Evolutionary conservation across 2,113 vertebrate genomes (phyloP).

Genomic region (Mirounga angustirostris): DNA sequence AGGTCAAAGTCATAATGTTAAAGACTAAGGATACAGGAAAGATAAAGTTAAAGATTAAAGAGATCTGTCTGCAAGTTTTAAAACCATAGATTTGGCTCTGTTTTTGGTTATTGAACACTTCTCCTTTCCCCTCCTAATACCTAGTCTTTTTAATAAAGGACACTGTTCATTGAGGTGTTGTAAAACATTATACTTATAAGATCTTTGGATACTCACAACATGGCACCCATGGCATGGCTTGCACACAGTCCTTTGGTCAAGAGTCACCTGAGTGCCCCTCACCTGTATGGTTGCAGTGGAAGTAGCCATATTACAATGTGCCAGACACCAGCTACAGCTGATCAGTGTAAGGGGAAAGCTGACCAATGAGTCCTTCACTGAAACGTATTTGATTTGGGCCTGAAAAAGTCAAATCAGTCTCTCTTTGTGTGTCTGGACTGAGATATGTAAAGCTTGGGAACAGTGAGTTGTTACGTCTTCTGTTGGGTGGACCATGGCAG

Average conservation of each 20-base stretch:
- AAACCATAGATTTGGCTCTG: not conserved
- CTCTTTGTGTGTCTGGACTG: not conserved
- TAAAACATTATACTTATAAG: too few relatives aligned
- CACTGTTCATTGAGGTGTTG: not conserved
- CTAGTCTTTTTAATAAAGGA: not conserved
- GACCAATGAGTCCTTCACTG: not conserved
- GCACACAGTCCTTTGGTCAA: not conserved
- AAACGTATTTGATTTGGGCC: not conserved
- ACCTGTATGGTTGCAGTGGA: accelerated
- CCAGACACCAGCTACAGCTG: accelerated
- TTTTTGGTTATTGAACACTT: not conserved
- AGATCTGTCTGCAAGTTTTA: not conserved
- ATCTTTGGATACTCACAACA: not conserved
- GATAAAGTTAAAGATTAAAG: not conserved
- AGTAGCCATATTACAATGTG: accelerated
- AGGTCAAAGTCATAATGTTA: not conserved
- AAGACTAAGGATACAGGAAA: not conserved
- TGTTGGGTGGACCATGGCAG: accelerated
- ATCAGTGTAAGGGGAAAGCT: not conserved
- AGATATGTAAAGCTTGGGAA: not conserved
- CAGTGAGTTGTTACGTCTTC: not conserved
- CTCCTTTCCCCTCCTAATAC: not conserved
- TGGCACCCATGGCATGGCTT: accelerated
- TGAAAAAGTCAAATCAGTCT: not conserved
- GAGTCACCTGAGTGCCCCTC: not conserved